These are phyloP conservation scores for Pampusana beccarii DNA, from an alignment of 2,113 vertebrate genomes.

Conservation along the genomic window DNA sequence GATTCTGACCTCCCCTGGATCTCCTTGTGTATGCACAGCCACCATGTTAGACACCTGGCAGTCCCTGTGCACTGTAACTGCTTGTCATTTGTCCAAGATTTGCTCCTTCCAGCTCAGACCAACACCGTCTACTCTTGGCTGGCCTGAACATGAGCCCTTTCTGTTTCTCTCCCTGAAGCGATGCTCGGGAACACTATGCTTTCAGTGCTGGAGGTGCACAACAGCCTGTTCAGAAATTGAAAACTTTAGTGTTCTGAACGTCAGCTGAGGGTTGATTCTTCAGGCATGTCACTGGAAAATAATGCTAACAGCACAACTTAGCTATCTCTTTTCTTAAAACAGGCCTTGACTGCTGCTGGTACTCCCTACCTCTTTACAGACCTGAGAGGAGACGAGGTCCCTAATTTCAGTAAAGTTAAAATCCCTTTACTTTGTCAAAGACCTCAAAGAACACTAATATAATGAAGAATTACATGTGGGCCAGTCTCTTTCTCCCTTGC, in stretches of 20 bases:
- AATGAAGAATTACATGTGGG: neutral
- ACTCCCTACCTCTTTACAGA: neutral
- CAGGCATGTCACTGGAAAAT: neutral
- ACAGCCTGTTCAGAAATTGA: neutral
- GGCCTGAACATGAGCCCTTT: neutral
- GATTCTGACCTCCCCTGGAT: neutral
- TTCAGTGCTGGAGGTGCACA: neutral
- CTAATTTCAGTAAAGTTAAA: neutral
- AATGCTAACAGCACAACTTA: neutral
- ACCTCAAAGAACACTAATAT: neutral
- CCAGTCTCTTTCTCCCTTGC: neutral
- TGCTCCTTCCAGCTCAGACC: neutral
- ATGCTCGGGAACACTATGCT: neutral
- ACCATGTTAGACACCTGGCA: neutral
- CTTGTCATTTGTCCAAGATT: neutral
- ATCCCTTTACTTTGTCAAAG: neutral
- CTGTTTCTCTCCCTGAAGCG: neutral
- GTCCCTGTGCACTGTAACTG: neutral
- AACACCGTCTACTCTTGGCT: neutral
- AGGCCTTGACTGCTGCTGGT: neutral
- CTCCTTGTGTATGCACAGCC: neutral
- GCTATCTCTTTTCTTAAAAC: neutral
- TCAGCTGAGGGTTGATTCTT: neutral
- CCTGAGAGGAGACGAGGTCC: neutral
- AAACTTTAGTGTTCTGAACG: neutral